Percentiles rank a stretch among this genome's conserved stretches.
Evolutionary conservation across 2,888 invertebrate genomes (phyloP).

Genomic region (Euphydryas editha): DNA sequence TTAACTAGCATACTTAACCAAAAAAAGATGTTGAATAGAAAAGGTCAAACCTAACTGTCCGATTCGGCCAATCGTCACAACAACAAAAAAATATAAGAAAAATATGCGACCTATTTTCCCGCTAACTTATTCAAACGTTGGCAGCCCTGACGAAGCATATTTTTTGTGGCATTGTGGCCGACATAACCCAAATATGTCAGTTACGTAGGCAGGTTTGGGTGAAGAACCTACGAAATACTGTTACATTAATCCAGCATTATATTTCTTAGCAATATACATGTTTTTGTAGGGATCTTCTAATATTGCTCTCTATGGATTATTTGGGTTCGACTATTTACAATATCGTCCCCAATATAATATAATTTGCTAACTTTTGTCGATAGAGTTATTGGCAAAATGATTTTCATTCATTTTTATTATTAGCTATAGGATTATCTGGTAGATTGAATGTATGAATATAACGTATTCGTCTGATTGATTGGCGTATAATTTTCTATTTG

Average conservation of each 20-base stretch:
- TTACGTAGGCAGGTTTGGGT: conserved; percentile 34
- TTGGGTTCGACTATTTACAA: conserved; percentile 6
- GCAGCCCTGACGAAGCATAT: conserved; percentile 22
- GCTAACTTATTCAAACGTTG: conserved; percentile 1
- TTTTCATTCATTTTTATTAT: conserved; percentile 2
- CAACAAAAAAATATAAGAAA: not conserved
- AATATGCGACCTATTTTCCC: not conserved
- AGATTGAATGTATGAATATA: not conserved
- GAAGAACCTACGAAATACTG: conserved; percentile 27
- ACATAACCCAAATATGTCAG: conserved; percentile 42
- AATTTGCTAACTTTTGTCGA: conserved; percentile 12
- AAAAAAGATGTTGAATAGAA: too few relatives aligned
- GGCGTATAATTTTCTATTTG: not conserved
- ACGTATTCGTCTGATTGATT: too few relatives aligned
- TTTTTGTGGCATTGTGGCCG: conserved; percentile 39
- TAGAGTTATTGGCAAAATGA: conserved; percentile 10
- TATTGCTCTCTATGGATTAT: not conserved
- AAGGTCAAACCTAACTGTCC: conserved; percentile 1
- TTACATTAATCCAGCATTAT: conserved; percentile 1
- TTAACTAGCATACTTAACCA: too few relatives aligned
- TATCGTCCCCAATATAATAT: conserved; percentile 3
- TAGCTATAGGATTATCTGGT: conserved; percentile 10
- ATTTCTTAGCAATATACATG: conserved; percentile 8
- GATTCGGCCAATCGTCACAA: not conserved
- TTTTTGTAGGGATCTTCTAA: conserved; percentile 8